Conservation (phyloP, 2,113 vertebrate species). For the Calyptommatus sinebrachiatus region DNA sequence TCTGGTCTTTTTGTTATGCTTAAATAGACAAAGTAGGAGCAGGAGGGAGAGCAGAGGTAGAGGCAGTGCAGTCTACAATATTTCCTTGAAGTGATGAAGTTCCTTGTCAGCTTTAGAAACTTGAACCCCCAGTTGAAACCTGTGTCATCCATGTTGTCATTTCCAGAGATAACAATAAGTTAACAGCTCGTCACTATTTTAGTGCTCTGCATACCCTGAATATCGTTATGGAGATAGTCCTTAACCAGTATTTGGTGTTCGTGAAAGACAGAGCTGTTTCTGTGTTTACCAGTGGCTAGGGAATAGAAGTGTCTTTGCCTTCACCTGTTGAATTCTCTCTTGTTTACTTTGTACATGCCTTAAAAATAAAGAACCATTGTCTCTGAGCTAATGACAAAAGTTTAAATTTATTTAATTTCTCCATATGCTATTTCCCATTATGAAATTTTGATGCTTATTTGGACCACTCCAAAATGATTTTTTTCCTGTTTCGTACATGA, state of each 20-base stretch:
- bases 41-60: slow-evolving; percentile 62
- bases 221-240: slow-evolving; percentile 68
- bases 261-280: slow-evolving; percentile 68
- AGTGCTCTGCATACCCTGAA: slow-evolving; percentile 65
- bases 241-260: slow-evolving; percentile 66
- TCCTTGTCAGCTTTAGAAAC: slow-evolving; percentile 83
- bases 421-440: too few species aligned
- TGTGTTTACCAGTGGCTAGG: not conserved
- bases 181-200: slow-evolving; percentile 74
- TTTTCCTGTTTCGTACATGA: too few species aligned
- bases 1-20: slow-evolving; percentile 60
- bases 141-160: slow-evolving; percentile 66
- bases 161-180: slow-evolving; percentile 64
- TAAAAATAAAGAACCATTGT: too few species aligned
- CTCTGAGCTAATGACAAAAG: too few species aligned
- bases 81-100: slow-evolving; percentile 82
- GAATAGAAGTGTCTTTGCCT: slow-evolving; percentile 29
- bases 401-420: too few species aligned
- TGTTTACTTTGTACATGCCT: slow-evolving; percentile 32
- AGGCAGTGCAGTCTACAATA: slow-evolving; percentile 65
- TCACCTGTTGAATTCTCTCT: slow-evolving; percentile 52
- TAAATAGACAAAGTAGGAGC: slow-evolving; percentile 51
- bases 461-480: not conserved
- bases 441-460: too few species aligned
- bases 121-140: slow-evolving; percentile 77